These are phyloP conservation scores for Amitus sp. DNA, from an alignment of 2,888 invertebrate species.

Conservation along the genomic window DNA sequence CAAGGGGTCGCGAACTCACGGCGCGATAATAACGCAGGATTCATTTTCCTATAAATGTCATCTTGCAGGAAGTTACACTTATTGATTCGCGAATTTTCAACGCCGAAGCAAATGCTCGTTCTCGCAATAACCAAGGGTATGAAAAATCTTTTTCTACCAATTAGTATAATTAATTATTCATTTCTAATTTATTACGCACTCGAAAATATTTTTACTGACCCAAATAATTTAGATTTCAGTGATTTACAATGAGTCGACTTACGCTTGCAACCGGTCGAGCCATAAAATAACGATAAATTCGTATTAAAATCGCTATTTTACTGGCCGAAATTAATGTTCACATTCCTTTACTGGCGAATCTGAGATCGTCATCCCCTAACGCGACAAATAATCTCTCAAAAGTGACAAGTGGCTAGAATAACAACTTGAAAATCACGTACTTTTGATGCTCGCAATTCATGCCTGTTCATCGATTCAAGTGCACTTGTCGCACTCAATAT, in stretches of 20 bases:
- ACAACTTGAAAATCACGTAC: conserved; percentile 39
- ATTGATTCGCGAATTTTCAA: background rate
- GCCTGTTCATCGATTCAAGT: conserved; percentile 32
- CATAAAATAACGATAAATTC: background rate
- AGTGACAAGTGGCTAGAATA: no score
- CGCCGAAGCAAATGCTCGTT: no score
- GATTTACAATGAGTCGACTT: conserved; percentile 1
- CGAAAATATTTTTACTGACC: background rate
- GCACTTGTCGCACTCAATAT: conserved; percentile 33
- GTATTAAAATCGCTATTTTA: background rate
- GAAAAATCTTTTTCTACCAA: no score
- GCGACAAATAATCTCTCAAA: no score
- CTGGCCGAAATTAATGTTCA: no score
- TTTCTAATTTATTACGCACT: no score
- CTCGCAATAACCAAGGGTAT: no score
- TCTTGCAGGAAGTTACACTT: background rate
- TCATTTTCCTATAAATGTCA: background rate
- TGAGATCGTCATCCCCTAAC: conserved; percentile 21
- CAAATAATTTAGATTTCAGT: background rate
- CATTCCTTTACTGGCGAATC: no score
- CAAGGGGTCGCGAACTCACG: background rate
- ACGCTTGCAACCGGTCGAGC: background rate
- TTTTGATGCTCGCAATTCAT: conserved; percentile 32
- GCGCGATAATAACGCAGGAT: background rate
- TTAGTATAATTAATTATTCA: no score